phyloP scores from a whole-genome alignment of 2,888 invertebrate genomes.

The Heliconius ismenius region DNA sequence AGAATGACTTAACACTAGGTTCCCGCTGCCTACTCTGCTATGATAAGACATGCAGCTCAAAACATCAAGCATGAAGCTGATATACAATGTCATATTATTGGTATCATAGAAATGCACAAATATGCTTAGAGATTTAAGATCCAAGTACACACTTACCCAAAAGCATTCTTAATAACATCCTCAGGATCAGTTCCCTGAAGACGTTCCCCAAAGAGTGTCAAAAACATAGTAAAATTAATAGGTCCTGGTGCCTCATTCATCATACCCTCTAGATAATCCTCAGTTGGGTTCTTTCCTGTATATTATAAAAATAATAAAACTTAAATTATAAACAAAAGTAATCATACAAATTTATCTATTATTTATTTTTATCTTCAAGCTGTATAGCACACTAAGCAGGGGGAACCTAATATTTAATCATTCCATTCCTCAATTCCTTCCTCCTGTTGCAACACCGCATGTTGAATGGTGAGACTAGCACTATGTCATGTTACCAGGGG shows the following conservation, averaged over 20 bases:
- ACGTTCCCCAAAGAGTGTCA: slow-evolving; percentile 98
- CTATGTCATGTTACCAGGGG: background rate
- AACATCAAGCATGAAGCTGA: no score
- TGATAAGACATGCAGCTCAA: no score
- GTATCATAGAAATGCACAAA: no score
- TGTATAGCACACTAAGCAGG: background rate
- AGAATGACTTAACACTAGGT: no score
- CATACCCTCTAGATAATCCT: slow-evolving; percentile 98
- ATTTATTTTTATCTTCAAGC: background rate
- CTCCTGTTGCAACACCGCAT: no score
- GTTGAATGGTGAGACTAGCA: background rate
- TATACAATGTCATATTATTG: no score
- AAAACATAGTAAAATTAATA: slow-evolving; percentile 99
- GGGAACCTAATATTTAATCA: background rate
- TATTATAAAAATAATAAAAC: background rate
- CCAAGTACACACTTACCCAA: slow-evolving; percentile 84
- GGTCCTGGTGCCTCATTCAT: slow-evolving; percentile 99
- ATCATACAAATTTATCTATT: background rate
- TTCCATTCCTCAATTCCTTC: background rate
- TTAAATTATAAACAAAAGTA: background rate
- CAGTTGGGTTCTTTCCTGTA: slow-evolving; percentile 95
- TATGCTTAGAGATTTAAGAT: background rate
- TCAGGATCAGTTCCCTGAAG: slow-evolving; percentile 99
- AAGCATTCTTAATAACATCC: slow-evolving; percentile 99
- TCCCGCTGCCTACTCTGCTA: no score